Evolutionary conservation across 2,888 invertebrate species (phyloP), one percentile per base, ranked within the genome.

Genomic region (Aporophyla nigra): DNA sequence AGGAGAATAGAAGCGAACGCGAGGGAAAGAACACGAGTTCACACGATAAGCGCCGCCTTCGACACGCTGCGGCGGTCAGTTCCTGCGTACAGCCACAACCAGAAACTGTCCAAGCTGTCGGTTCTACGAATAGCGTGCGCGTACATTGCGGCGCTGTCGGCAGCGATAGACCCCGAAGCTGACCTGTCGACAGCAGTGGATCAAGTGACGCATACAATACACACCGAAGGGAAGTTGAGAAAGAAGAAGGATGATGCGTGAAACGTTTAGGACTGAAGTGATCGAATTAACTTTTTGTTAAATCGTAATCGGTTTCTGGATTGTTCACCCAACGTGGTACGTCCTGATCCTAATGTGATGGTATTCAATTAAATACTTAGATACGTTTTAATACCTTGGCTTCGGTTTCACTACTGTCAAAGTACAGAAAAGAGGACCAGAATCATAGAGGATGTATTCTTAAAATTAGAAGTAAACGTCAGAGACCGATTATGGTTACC

Each of bases 41-140:
- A 99, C 93, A 99, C 99, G 1, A 99, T 99, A 86, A 99, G 99
- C 90, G 99, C 99, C 0, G 99, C 99, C 0, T 99, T 99, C 92
- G 99, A 99, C 86, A 99, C 98, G 0, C 96, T 99, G 16, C 97
- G 99, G 63, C 97, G 97, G 78, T 97, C 99, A 0, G 98, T 99
- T 62, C 99, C 99, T 5, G 98, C 99, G 0, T 99, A 99, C 93
- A 99, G 99, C 61, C 98, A 99, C 93, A 98, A 99, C 92, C 99
- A 99, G 94, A 99, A 99, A 94, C 97, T 99, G 43, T 99, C 99
- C 1, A 99, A 99, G 92, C 95, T 99, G 71, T 99, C 99, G 1
- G 99, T 99, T 24, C 94, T 99, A 80, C 97, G 99, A 95, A 99
- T 99, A 93, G 99, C 99, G 4, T 99, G 99, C 93, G 98, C 99